These are phyloP conservation scores for Megalopta genalis DNA, from an alignment of 1,140 invertebrate genomes.

Conservation along the genomic window DNA sequence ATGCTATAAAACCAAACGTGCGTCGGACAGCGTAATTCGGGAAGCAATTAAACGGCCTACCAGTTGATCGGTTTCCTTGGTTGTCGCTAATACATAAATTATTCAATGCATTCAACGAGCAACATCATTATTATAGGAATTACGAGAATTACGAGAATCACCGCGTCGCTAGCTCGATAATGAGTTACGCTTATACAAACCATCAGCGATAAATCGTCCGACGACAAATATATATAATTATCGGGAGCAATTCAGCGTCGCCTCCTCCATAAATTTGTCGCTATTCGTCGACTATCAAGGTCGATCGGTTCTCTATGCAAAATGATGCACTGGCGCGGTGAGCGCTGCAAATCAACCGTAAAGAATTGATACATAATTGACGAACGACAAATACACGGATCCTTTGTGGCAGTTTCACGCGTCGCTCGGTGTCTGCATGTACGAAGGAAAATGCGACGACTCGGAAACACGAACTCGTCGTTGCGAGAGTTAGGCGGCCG, in stretches of 20 bases:
- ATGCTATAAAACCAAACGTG: too few relatives aligned
- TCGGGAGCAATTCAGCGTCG: background rate
- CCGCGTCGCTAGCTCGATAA: background rate
- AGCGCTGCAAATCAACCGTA: slow-evolving; percentile 16
- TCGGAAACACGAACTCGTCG: background rate
- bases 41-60: background rate
- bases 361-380: slow-evolving; percentile 27
- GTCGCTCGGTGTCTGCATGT: background rate
- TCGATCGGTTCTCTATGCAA: background rate
- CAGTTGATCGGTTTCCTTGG: background rate
- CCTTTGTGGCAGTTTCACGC: background rate
- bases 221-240: slow-evolving; percentile 34
- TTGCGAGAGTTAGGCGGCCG: background rate
- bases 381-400: background rate
- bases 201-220: slow-evolving; percentile 14
- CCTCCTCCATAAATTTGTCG: slow-evolving; percentile 33
- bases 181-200: background rate
- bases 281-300: slow-evolving; percentile 6
- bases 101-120: slow-evolving; percentile 1
- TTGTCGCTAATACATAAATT: background rate
- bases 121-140: slow-evolving; percentile 19
- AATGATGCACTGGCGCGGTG: background rate
- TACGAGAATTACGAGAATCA: background rate
- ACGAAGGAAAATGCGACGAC: background rate
- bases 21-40: background rate